These are phyloP conservation scores for Tachina grossa DNA, from an alignment of 2,888 invertebrate species.

Conservation along the genomic window DNA sequence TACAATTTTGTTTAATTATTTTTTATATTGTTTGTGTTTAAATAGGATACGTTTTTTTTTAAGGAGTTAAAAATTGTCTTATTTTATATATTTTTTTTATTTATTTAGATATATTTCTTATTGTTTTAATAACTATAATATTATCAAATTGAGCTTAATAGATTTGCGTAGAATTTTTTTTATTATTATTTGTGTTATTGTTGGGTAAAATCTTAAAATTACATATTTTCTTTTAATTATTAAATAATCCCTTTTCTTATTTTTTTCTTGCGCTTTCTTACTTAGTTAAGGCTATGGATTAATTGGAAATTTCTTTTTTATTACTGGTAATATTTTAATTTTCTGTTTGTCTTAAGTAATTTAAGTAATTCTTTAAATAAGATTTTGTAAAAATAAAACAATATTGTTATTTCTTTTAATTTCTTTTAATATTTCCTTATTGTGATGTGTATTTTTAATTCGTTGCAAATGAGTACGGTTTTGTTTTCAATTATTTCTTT, in stretches of 20 bases:
- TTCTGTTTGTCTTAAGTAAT: conserved; percentile 52
- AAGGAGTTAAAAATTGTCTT: conserved; percentile 69
- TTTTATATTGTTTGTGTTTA: conserved; percentile 48
- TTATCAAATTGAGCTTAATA: conserved; percentile 72
- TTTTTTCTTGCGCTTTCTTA: conserved; percentile 73
- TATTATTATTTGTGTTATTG: conserved; percentile 26
- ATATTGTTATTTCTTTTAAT: conserved; percentile 39
- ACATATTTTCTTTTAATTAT: conserved; percentile 62
- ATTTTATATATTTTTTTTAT: conserved; percentile 31
- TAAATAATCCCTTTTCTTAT: conserved; percentile 40
- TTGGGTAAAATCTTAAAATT: conserved; percentile 70
- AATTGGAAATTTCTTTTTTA: conserved; percentile 65
- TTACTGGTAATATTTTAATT: conserved; percentile 51
- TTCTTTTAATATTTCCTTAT: conserved; percentile 62
- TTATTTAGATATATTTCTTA: conserved; percentile 46
- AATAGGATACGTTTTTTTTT: conserved; percentile 70
- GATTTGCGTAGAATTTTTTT: conserved; percentile 62
- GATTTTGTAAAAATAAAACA: conserved; percentile 26
- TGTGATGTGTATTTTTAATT: conserved; percentile 71
- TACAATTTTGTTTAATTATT: conserved; percentile 44
- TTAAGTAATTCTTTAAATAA: conserved; percentile 56
- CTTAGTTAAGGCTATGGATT: conserved; percentile 74
- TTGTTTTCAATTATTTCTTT: conserved; percentile 57
- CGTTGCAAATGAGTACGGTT: conserved; percentile 70
- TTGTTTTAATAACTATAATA: conserved; percentile 64